Base-by-base conservation (phyloP, 2,888 invertebrate species). In the Anorthoa munda region DNA sequence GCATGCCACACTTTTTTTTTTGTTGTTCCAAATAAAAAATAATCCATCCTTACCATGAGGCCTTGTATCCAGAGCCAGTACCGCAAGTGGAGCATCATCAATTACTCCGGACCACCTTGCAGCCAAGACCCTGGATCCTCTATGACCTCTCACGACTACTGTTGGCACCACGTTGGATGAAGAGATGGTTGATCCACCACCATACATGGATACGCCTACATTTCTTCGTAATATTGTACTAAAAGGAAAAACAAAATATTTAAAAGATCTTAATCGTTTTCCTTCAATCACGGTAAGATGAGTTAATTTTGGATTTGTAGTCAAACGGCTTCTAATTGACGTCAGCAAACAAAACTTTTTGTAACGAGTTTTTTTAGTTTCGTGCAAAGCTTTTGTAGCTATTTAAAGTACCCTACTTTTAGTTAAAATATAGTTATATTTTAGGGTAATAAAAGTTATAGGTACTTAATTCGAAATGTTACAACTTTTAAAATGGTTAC, bases 91-190 rank as follows among this genome's bases (percentile, higher is more conserved):
- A 11, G 95, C 87, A 66, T 96, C 96, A 59, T 96, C 96, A 2
- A 96, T 86, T 0, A 96, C 94, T 21, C 96, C 96, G 0, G 96
- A 96, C 96, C 96, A 96, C n/a, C 96, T 88, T 0, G 96, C 96
- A 66, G 96, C 95, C 31, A 96, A 77, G 7, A 96, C 94, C 21
- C 96, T 86, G 9, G 96, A 96, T 0, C 95, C 95, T 23, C 96
- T 86, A 55, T 95, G 95, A 0, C 95, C 96, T 66, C 96, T 89
- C 7, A 96, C 93, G 9, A 96, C 95, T 0, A 96, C 96, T 0
- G 96, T 95, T 0, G 96, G 96, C 48, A 95, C 92, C 46, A 93
- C 88, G 46, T 89, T 93, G 0, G 92, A 39, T 39, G 39, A 90
- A 0, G 92, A 87, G 5, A 94, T 78, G 0, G 94, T 86, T 0